Evolutionary conservation across 2,797 vertebrate species (phyloP), one percentile per base, ranked within the genome.

Genomic region (Chaetophractus vellerosus): DNA sequence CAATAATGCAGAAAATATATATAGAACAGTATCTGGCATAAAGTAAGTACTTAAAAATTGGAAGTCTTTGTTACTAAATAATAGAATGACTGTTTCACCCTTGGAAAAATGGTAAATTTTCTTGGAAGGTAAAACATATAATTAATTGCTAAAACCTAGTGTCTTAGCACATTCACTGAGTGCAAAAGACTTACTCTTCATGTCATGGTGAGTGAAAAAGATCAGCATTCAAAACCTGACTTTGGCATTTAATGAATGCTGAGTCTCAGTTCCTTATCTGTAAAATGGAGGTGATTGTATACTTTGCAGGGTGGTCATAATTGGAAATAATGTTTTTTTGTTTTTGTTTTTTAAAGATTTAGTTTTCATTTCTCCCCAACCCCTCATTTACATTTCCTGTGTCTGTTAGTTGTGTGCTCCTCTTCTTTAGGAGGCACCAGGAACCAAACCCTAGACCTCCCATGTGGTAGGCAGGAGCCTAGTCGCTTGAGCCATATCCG

Each of bases 201-300:
- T 28, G 28, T 91, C 45, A 38, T 18, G 21, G 15, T 57, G 2
- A 71, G 41, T 55, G 6, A 63, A 16, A 84, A 90, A 55, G 63
- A 16, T 45, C 79, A 80, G 64, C 1, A 48, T 94, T 94, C 55
- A 87, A 18, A 75, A 83, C 66, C n/a, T 84, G 45, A 88, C 23
- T 94, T 88, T 36, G 45, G 28, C 85, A 71, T 87, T 79, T 93
- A 64, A 45, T 74, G 31, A 95, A 76, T 93, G 36, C 15, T 66
- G 78, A 81, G n/a, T 23, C 45, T 95, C 61, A 23, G 50, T 71
- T 87, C 14, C 18, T 92, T 12, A 38, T 92, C 50, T 91, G 3
- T 96, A 80, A 88, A 83, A 36, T 78, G 68, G 31, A 86, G 41
- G 71, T 71, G 36, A 59, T 57, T 72, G 2, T 59, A 79, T 48